Conservation (phyloP, 2,113 vertebrate genomes). For the Tonatia bakeri region DNA sequence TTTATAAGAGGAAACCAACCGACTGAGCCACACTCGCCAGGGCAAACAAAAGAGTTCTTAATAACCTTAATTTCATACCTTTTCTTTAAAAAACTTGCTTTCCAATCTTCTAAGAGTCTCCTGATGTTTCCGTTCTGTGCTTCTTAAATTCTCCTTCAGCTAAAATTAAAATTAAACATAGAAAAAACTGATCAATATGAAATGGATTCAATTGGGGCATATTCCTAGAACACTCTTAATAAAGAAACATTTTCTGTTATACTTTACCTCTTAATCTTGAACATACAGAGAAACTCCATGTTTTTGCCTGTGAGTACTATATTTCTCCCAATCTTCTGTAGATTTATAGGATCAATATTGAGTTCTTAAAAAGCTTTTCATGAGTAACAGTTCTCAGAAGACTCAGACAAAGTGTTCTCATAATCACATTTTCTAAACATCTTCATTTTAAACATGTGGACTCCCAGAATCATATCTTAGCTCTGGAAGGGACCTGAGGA, state of each 20-base stretch:
- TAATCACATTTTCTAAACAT: not conserved
- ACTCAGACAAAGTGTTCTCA: constrained; percentile 26
- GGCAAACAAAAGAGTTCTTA: constrained; percentile 27
- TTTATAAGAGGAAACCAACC: no score
- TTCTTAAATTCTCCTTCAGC: constrained; percentile 84
- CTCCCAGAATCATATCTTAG: constrained; percentile 18
- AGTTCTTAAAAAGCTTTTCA: not conserved
- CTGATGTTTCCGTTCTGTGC: constrained; percentile 81
- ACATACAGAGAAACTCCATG: not conserved
- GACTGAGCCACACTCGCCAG: no score
- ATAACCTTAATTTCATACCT: constrained; percentile 79
- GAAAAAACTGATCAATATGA: constrained; percentile 17
- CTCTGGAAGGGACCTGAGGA: not conserved
- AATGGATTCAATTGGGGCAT: not conserved
- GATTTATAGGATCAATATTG: not conserved
- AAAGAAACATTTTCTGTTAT: constrained; percentile 3
- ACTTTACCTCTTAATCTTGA: constrained; percentile 23
- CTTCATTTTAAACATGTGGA: not conserved
- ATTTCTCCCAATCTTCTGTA: not conserved
- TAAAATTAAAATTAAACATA: constrained; percentile 59
- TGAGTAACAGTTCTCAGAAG: constrained; percentile 1
- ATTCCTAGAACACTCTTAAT: constrained; percentile 2
- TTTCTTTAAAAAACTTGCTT: constrained; percentile 86
- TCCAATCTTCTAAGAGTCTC: constrained; percentile 84
- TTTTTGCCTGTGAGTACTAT: not conserved